Evolutionary conservation across 2,113 vertebrate species (phyloP).

Genomic region (Struthio camelus): DNA sequence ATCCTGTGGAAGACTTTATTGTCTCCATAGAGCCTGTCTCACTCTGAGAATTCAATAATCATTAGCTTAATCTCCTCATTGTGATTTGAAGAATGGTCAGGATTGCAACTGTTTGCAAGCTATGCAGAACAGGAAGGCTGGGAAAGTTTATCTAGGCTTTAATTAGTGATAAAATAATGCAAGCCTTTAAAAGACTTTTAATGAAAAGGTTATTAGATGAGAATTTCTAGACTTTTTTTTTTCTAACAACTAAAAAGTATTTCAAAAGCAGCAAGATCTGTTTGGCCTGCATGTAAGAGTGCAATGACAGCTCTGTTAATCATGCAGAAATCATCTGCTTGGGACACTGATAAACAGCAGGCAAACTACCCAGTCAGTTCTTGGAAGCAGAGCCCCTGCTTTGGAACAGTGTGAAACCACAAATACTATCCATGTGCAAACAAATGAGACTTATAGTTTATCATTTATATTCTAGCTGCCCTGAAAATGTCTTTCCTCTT

Average conservation of each 20-base stretch:
- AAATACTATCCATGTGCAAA: conserved; percentile 31
- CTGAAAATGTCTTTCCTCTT: conserved; percentile 53
- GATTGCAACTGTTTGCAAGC: background rate
- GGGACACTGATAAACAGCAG: conserved; percentile 25
- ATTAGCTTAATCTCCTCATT: background rate
- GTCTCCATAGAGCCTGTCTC: background rate
- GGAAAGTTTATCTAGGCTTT: background rate
- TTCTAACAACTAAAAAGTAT: background rate
- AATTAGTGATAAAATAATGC: background rate
- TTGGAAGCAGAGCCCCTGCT: conserved; percentile 36
- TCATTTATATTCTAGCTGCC: conserved; percentile 5
- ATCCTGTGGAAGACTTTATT: background rate
- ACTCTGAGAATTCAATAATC: background rate
- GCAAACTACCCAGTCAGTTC: background rate
- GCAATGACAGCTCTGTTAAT: background rate
- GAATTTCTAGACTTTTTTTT: background rate
- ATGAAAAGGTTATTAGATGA: background rate
- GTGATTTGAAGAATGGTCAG: background rate
- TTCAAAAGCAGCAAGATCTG: background rate
- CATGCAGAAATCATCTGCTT: background rate
- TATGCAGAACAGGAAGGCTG: background rate
- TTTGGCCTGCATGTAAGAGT: background rate
- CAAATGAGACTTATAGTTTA: conserved; percentile 53
- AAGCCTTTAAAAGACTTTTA: background rate
- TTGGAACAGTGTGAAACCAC: conserved; percentile 29